Evolutionary conservation across 2,113 vertebrate genomes (phyloP).

Genomic region (Clarias macrocephalus): DNA sequence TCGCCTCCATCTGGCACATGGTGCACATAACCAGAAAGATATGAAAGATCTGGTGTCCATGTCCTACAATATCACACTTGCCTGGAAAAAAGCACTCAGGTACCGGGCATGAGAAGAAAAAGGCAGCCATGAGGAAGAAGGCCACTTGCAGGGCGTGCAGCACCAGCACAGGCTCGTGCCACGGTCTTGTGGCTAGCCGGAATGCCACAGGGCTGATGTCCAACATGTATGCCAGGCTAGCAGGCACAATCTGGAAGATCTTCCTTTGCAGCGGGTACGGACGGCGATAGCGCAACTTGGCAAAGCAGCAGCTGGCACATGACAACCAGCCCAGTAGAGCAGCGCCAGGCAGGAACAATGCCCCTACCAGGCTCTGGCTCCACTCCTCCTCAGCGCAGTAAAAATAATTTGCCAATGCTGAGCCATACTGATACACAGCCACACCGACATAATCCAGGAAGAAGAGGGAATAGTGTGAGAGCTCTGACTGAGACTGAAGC

Average conservation of each 20-base stretch:
- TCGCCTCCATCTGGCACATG: conserved; percentile 85
- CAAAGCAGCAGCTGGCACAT: conserved; percentile 85
- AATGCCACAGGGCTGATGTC: conserved; percentile 87
- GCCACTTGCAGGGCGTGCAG: conserved; percentile 85
- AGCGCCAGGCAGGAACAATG: conserved; percentile 80
- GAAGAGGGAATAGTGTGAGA: conserved; percentile 88
- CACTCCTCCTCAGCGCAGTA: conserved; percentile 83
- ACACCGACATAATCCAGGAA: conserved; percentile 91
- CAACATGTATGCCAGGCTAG: conserved; percentile 80
- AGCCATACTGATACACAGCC: conserved; percentile 88
- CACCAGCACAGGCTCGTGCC: conserved; percentile 77
- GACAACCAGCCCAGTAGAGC: conserved; percentile 87
- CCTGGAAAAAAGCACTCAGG: conserved; percentile 90
- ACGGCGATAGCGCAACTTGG: conserved; percentile 82
- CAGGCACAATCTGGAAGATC: conserved; percentile 86
- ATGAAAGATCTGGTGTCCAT: conserved; percentile 92
- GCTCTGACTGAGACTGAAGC: conserved; percentile 87
- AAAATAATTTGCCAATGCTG: conserved; percentile 86
- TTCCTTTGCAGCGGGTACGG: conserved; percentile 87
- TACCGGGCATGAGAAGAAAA: conserved; percentile 90
- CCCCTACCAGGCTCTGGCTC: conserved; percentile 76
- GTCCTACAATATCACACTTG: conserved; percentile 85
- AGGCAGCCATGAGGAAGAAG: conserved; percentile 81
- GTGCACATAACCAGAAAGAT: conserved; percentile 86
- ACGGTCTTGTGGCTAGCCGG: conserved; percentile 76